Percentiles rank a stretch among this genome's conserved stretches.
These are phyloP conservation scores for Labrus mixtus DNA, from an alignment of 2,113 vertebrate species.

Conservation along the genomic window DNA sequence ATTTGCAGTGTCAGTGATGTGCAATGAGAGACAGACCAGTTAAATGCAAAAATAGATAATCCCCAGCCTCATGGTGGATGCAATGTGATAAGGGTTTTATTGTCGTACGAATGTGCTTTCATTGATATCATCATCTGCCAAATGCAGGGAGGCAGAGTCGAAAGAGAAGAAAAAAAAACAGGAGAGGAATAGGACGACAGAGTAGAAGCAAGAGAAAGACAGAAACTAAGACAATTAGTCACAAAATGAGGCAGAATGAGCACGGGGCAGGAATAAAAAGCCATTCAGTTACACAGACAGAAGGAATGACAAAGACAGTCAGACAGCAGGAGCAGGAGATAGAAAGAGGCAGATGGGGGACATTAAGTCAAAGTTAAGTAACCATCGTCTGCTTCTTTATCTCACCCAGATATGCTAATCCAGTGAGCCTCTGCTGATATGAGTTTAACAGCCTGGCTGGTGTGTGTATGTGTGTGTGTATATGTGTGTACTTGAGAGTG, in stretches of 20 bases:
- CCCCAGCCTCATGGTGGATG: conserved; percentile 46
- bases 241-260: conserved; percentile 52
- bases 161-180: not conserved
- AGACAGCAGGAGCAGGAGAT: conserved; percentile 72
- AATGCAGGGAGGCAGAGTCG: conserved; percentile 21
- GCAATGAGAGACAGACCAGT: conserved; percentile 42
- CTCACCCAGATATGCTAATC: conserved; percentile 80
- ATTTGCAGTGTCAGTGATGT: conserved; percentile 55
- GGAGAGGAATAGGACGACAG: conserved; percentile 10
- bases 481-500: conserved; percentile 38
- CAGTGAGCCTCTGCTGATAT: conserved; percentile 75
- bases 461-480: conserved; percentile 35
- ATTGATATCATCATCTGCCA: conserved; percentile 65
- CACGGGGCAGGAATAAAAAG: conserved; percentile 37
- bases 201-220: conserved; percentile 33
- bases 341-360: conserved; percentile 76
- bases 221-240: conserved; percentile 58
- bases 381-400: conserved; percentile 78
- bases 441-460: conserved; percentile 73
- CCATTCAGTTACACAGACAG: conserved; percentile 54
- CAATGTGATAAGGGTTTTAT: conserved; percentile 63
- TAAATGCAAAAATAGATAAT: conserved; percentile 66
- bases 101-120: conserved; percentile 49
- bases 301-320: conserved; percentile 61
- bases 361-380: conserved; percentile 81